These are phyloP conservation scores for Scytalopus superciliaris DNA, from an alignment of 2,113 vertebrate genomes.

Conservation along the genomic window DNA sequence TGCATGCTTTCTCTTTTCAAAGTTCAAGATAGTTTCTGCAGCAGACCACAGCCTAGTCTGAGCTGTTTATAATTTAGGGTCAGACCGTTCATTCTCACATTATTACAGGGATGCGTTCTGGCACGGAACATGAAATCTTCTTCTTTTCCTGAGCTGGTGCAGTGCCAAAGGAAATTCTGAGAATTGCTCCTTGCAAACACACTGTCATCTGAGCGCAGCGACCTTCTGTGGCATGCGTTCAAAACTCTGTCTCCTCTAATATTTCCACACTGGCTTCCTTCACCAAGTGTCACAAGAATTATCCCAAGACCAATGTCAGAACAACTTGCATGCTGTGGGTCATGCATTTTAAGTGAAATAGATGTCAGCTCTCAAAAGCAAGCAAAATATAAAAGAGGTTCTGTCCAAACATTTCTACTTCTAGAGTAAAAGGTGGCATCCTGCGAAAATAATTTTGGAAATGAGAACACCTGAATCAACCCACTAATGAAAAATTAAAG, in stretches of 20 bases:
- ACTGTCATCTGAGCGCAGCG: not conserved
- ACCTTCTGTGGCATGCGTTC: not conserved
- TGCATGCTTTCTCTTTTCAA: not conserved
- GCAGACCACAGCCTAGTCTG: not conserved
- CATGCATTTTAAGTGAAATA: not conserved
- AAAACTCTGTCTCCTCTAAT: not conserved
- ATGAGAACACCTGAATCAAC: not conserved
- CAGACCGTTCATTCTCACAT: conserved; percentile 20
- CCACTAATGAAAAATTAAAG: not conserved
- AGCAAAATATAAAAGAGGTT: not conserved
- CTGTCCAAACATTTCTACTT: not conserved
- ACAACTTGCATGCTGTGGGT: not conserved
- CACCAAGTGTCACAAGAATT: not conserved
- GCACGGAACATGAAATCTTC: conserved; percentile 21
- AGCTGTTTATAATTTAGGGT: conserved; percentile 44
- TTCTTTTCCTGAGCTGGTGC: conserved; percentile 40
- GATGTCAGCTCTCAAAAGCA: not conserved
- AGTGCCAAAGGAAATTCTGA: conserved; percentile 37
- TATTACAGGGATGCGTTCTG: conserved; percentile 31
- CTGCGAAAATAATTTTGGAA: not conserved
- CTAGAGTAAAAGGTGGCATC: not conserved
- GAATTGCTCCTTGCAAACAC: conserved; percentile 30
- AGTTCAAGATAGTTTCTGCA: not conserved
- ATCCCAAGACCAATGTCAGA: not conserved
- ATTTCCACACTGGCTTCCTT: not conserved